A percentile compares a stretch with the other conserved stretches of the same genome.
phyloP scores from a whole-genome alignment of 2,888 invertebrate species.

The Leucophenga montana region DNA sequence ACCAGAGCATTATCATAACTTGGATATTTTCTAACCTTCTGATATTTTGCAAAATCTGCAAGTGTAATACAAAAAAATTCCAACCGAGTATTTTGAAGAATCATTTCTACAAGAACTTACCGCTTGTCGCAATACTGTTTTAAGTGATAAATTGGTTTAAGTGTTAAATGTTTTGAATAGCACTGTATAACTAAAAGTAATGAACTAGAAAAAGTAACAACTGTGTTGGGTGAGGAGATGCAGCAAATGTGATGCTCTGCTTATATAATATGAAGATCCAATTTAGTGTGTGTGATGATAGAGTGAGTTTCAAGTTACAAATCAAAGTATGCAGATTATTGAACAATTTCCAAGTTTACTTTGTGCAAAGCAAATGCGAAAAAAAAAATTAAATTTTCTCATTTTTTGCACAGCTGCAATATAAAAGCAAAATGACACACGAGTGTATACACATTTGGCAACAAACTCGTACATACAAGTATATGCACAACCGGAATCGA shows the following conservation, averaged over 20 bases:
- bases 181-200: background rate
- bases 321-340: constrained; percentile 24
- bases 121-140: too few species aligned
- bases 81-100: too few species aligned
- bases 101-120: too few species aligned
- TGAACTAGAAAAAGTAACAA: background rate
- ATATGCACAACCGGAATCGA: background rate
- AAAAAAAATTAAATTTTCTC: background rate
- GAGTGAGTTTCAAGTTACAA: background rate
- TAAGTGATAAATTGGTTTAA: too few species aligned
- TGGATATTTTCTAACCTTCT: too few species aligned
- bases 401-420: background rate
- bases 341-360: constrained; percentile 13
- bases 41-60: too few species aligned
- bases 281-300: background rate
- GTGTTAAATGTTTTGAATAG: too few species aligned
- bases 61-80: too few species aligned
- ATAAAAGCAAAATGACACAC: background rate
- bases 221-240: background rate
- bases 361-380: background rate
- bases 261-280: too few species aligned
- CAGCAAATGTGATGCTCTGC: too few species aligned
- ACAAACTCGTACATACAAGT: too few species aligned
- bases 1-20: too few species aligned
- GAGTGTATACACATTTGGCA: background rate